phyloP scores from a whole-genome alignment of 2,113 vertebrate genomes.

The Ancistrus triradiatus region DNA sequence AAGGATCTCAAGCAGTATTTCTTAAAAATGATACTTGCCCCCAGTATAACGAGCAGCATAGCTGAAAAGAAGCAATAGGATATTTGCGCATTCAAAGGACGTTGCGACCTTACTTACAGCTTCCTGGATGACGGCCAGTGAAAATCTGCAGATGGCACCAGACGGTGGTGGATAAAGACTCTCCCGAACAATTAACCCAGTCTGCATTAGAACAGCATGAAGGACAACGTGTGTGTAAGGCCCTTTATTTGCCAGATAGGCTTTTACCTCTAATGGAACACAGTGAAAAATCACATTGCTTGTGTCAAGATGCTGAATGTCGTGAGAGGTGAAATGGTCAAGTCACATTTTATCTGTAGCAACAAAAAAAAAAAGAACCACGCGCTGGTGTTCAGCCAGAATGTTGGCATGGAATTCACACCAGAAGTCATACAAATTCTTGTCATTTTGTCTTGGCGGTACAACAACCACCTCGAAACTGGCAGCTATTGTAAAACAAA shows the following conservation, averaged over 20 bases:
- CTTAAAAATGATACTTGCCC: background rate
- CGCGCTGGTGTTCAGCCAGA: background rate
- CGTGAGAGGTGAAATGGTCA: background rate
- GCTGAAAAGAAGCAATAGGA: slow-evolving; percentile 17
- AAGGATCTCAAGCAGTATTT: background rate
- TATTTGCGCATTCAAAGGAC: background rate
- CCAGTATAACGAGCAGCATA: background rate
- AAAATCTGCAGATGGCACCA: slow-evolving; percentile 14
- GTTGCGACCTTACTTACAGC: background rate
- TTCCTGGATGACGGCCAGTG: slow-evolving; percentile 3
- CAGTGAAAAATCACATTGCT: background rate
- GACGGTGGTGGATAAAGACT: background rate
- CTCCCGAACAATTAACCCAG: background rate
- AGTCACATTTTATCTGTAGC: background rate
- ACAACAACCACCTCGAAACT: background rate
- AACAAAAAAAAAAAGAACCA: background rate
- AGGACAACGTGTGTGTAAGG: background rate
- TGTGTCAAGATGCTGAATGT: background rate
- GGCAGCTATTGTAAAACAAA: slow-evolving; percentile 30
- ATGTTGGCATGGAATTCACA: background rate
- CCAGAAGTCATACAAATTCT: background rate
- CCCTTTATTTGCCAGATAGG: slow-evolving; percentile 4
- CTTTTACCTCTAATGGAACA: slow-evolving; percentile 9
- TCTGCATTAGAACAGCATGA: background rate
- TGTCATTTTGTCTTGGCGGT: slow-evolving; percentile 5